Conservation (phyloP, 2,888 invertebrate species). For the Mylabris sibirica region DNA sequence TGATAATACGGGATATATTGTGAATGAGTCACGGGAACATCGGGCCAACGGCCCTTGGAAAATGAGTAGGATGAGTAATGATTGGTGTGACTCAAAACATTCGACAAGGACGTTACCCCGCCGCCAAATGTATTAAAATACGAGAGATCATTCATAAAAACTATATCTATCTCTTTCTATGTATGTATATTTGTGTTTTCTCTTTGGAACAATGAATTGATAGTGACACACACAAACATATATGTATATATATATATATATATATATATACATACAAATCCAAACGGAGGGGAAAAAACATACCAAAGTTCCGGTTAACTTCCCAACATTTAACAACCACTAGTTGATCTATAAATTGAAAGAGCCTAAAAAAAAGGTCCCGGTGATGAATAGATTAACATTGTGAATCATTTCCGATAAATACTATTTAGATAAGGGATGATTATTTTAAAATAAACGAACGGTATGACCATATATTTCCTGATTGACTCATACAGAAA, state of each 20-base stretch:
- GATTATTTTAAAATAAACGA: not conserved
- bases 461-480: not conserved
- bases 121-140: constrained; percentile 32
- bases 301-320: constrained; percentile 4
- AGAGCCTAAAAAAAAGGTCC: not conserved
- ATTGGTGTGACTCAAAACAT: constrained; percentile 56
- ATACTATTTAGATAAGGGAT: not conserved
- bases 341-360: not conserved
- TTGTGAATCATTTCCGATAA: not conserved
- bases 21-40: constrained; percentile 45
- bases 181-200: constrained; percentile 25
- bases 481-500: not conserved
- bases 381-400: not conserved
- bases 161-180: not conserved
- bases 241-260: too few species aligned
- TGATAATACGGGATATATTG: constrained; percentile 28
- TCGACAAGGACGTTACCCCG: constrained; percentile 57
- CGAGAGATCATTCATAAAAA: constrained; percentile 44
- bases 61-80: constrained; percentile 59
- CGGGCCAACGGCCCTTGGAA: constrained; percentile 57
- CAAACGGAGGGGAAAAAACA: not conserved
- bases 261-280: too few species aligned
- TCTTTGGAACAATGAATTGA: constrained; percentile 30
- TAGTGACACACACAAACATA: not conserved
- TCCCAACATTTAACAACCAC: not conserved